Evolutionary conservation across 2,113 vertebrate species (phyloP).

Genomic region (Mustelus asterias): DNA sequence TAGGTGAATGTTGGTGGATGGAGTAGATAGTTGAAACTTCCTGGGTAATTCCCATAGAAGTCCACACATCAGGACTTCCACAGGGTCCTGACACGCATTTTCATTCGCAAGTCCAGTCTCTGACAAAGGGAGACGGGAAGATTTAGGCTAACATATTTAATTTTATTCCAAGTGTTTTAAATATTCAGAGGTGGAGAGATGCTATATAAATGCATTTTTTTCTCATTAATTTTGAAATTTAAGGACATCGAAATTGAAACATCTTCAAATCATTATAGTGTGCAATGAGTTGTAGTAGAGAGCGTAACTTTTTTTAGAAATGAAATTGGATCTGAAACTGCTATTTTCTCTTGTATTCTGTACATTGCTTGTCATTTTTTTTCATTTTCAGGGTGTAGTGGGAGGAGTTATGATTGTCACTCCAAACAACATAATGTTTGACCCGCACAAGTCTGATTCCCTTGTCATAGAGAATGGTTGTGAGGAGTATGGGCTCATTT

Average conservation of each 20-base stretch:
- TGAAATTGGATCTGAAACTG: neutral
- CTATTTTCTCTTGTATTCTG: neutral
- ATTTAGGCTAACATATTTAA: too few species aligned
- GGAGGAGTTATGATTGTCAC: conserved; percentile 97
- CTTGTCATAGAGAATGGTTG: conserved; percentile 96
- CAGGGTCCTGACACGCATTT: too few species aligned
- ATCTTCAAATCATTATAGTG: neutral
- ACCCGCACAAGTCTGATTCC: conserved; percentile 96
- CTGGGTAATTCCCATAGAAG: too few species aligned
- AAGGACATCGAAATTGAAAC: neutral
- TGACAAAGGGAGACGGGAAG: too few species aligned
- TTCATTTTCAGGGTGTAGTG: conserved; percentile 76
- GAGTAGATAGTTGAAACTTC: too few species aligned
- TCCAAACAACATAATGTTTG: conserved; percentile 99
- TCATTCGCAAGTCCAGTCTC: too few species aligned
- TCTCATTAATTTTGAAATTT: neutral
- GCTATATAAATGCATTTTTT: neutral
- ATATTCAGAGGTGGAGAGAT: neutral
- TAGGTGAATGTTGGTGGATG: too few species aligned
- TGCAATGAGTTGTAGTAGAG: neutral
- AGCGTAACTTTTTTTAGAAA: neutral
- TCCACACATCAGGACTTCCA: too few species aligned
- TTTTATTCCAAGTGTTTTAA: neutral
- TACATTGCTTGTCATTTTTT: neutral
- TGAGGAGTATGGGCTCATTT: conserved; percentile 94